Base-by-base conservation (phyloP, 2,888 invertebrate species). In the Diarsia brunnea region DNA sequence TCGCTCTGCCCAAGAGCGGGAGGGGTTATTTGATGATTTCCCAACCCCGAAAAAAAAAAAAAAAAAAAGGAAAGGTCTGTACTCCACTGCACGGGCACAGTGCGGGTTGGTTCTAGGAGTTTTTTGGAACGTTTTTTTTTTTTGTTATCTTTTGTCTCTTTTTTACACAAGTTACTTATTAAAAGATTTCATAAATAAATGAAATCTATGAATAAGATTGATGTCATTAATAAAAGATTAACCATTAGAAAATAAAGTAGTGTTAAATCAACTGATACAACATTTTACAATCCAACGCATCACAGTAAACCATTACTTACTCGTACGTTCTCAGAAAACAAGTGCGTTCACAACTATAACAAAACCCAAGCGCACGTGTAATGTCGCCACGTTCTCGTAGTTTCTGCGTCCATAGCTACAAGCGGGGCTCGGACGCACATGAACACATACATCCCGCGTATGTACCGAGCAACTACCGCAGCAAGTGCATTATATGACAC, bases 291-390 rank as follows among this genome's bases (percentile, higher is more conserved):
- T 72, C 16, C 5, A 19, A 49, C 53, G 49, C 47, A 73, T 74
- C 61, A 45, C 10, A 58, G 10, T 27, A 19, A 16, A 58, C 1
- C 19, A 31, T 60, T 19, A 19, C 53, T 66, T 55, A n/a, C n/a
- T n/a, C n/a, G n/a, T n/a, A 67, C 45, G 49, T 67, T 75, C 55
- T 31, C 19, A 43, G 66, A 66, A 58, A 3, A 49, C 61, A 47
- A 69, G 65, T 69, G 51, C 79, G 27, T 72, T 27, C 49, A 66
- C 27, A 21, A 47, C 2, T 27, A 68, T n/a, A 53, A 67, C 45
- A 69, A 53, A 58, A 55, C n/a, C 19, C 27, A 0, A 45, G 19
- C 19, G 31, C 81, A 84, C 81, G 75, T 81, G 82, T 55, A 51
- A 43, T 16, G 21, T 43, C 2, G 5, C 47, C 27, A 47, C 61